phyloP scores from a whole-genome alignment of 2,888 invertebrate genomes.

The Cryptocephalus moraei region DNA sequence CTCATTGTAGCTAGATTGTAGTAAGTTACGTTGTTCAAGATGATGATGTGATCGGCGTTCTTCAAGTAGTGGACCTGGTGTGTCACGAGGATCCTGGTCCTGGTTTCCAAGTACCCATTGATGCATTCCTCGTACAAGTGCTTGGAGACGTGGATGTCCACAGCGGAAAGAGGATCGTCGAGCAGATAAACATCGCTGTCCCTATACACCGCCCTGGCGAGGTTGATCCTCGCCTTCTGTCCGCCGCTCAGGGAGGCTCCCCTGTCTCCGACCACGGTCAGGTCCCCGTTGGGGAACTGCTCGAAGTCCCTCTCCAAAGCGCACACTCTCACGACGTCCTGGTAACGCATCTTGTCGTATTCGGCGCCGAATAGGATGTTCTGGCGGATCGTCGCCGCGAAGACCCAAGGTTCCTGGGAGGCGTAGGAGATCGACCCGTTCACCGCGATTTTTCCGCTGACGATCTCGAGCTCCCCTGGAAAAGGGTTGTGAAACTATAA shows the following conservation, averaged over 20 bases:
- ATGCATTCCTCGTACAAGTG: constrained; percentile 73
- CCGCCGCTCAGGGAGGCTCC: constrained; percentile 75
- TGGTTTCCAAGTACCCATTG: constrained; percentile 51
- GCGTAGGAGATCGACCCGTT: constrained; percentile 62
- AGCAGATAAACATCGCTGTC: constrained; percentile 71
- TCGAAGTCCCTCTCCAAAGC: constrained; percentile 63
- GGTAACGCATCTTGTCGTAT: constrained; percentile 49
- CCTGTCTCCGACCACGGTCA: constrained; percentile 67
- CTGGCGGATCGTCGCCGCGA: constrained; percentile 63
- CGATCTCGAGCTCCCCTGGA: constrained; percentile 48
- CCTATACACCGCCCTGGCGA: constrained; percentile 57
- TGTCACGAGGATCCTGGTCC: constrained; percentile 71
- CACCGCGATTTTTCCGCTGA: constrained; percentile 50
- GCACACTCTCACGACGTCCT: constrained; percentile 50
- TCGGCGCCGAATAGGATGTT: constrained; percentile 74
- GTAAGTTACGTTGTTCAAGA: constrained; percentile 49
- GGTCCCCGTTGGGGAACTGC: constrained; percentile 57
- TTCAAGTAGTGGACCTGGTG: constrained; percentile 76
- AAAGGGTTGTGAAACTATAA: no score
- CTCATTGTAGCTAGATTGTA: no score
- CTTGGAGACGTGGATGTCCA: constrained; percentile 70
- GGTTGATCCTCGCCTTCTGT: constrained; percentile 66
- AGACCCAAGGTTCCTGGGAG: constrained; percentile 78
- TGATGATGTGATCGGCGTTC: constrained; percentile 54
- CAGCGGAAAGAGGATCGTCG: constrained; percentile 81